Evolutionary conservation across 2,888 invertebrate genomes (phyloP).

Genomic region (Lissocephala sabroskyi): DNA sequence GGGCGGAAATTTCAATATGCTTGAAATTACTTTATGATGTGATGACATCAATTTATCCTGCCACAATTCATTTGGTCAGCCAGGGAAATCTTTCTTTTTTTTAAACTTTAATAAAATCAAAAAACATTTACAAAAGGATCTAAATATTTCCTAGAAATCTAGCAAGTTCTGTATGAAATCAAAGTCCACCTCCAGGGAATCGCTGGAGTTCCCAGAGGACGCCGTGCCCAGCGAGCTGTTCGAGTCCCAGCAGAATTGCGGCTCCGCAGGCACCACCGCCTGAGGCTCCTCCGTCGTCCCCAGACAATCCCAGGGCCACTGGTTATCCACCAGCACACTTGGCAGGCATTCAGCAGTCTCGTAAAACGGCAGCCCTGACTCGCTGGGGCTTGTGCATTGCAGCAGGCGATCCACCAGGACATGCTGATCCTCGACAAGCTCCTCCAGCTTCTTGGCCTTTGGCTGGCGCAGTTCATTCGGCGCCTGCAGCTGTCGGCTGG

Average conservation of each 20-base stretch:
- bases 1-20: conserved; percentile 68
- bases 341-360: neutral
- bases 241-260: conserved; percentile 22
- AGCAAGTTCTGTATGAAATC: conserved; percentile 40
- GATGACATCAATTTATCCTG: conserved; percentile 71
- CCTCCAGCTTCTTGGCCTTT: conserved; percentile 6
- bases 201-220: conserved; percentile 14
- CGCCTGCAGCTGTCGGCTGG: conserved; percentile 12
- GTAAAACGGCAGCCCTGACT: neutral
- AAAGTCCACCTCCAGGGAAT: conserved; percentile 30
- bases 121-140: neutral
- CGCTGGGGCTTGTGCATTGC: conserved; percentile 24
- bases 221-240: conserved; percentile 14
- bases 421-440: conserved; percentile 33
- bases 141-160: conserved; percentile 6
- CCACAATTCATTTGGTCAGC: neutral
- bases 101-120: too few species aligned
- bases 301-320: conserved; percentile 1
- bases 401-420: conserved; percentile 47
- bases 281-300: neutral
- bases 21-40: conserved; percentile 71
- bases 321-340: neutral
- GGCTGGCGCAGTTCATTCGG: conserved; percentile 11
- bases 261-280: neutral
- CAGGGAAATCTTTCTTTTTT: conserved; percentile 9